phyloP scores from a whole-genome alignment of 2,797 vertebrate genomes.

The Stomatorhinus walkeri region DNA sequence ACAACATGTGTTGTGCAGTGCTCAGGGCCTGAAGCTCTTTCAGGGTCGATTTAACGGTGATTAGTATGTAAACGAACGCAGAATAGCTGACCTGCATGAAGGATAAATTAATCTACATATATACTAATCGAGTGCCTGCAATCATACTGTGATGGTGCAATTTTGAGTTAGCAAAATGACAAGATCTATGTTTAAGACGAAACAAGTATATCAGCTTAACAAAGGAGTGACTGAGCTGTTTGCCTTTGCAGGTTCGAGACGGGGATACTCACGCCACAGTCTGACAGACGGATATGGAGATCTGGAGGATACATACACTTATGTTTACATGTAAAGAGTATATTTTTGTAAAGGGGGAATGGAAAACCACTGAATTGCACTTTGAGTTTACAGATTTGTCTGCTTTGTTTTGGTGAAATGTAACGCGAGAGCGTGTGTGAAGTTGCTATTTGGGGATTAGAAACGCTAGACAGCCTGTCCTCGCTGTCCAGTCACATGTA shows the following conservation, averaged over 20 bases:
- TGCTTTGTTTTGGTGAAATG: slow-evolving; percentile 54
- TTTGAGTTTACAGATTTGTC: slow-evolving; percentile 49
- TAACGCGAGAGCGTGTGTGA: slow-evolving; percentile 55
- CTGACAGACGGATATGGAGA: slow-evolving; percentile 42
- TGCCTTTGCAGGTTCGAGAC: slow-evolving; percentile 60
- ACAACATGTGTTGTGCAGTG: not conserved
- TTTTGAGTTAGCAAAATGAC: not conserved
- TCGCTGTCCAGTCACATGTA: slow-evolving; percentile 41
- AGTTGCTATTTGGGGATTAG: slow-evolving; percentile 65
- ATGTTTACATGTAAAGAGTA: slow-evolving; percentile 60
- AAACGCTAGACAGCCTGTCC: slow-evolving; percentile 56
- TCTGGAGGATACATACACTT: slow-evolving; percentile 19
- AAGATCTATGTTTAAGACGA: not conserved
- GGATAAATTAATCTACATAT: not conserved
- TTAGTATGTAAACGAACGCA: not conserved
- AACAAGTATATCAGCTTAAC: not conserved
- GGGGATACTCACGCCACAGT: slow-evolving; percentile 58
- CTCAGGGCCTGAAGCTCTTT: not conserved
- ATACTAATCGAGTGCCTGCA: not conserved
- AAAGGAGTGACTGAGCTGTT: not conserved
- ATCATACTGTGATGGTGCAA: not conserved
- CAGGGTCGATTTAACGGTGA: not conserved
- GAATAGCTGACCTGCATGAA: not conserved
- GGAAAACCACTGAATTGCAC: slow-evolving; percentile 46
- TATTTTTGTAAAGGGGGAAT: slow-evolving; percentile 31